These are phyloP conservation scores for Pterocles burchelli DNA, from an alignment of 2,113 vertebrate species.

Conservation along the genomic window DNA sequence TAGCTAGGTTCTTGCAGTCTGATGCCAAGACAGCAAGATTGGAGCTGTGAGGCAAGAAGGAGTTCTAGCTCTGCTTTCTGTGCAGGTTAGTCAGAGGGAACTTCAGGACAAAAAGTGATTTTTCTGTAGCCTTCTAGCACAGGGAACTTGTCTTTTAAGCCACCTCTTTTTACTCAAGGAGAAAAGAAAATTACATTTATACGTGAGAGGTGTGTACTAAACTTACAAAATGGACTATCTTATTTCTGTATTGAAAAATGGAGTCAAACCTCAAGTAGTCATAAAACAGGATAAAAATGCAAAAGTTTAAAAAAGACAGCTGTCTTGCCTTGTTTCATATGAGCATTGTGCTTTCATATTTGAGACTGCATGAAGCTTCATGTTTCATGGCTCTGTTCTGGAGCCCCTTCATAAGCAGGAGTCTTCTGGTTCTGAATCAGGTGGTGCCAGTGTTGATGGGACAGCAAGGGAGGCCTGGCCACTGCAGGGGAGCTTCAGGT, in stretches of 20 bases:
- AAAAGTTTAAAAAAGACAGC: not conserved
- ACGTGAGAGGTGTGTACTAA: not conserved
- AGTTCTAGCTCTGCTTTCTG: not conserved
- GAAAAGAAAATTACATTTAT: not conserved
- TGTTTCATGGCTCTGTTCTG: not conserved
- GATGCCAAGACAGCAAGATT: not conserved
- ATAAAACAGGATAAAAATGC: not conserved
- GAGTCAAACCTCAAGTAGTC: not conserved
- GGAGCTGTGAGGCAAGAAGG: not conserved
- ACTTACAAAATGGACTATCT: not conserved
- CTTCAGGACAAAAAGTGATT: not conserved
- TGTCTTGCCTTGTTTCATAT: not conserved
- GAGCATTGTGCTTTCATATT: not conserved
- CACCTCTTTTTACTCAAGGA: not conserved
- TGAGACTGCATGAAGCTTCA: not conserved
- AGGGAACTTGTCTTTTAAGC: not conserved
- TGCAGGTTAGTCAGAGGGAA: not conserved
- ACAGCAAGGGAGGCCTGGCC: not conserved
- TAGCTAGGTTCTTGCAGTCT: not conserved
- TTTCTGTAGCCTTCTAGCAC: not conserved
- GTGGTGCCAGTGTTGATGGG: not conserved
- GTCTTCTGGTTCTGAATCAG: not conserved
- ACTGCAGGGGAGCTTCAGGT: not conserved
- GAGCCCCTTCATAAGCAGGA: not conserved
- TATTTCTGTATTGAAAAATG: not conserved